phyloP scores from a whole-genome alignment of 2,113 vertebrate genomes.

The Columba livia region DNA sequence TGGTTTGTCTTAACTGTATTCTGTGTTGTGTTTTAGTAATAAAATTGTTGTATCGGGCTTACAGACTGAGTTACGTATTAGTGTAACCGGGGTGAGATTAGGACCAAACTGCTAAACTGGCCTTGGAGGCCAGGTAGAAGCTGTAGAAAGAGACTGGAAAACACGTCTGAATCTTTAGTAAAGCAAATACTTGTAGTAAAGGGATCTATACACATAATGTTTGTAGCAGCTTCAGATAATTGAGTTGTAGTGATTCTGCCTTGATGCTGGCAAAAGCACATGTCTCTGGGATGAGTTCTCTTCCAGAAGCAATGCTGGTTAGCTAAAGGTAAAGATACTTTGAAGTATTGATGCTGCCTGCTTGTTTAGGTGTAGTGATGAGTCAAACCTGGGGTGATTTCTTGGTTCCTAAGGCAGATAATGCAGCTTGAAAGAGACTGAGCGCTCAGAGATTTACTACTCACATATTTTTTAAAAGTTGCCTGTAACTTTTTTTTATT shows the following conservation, averaged over 20 bases:
- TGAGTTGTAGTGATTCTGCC: not conserved
- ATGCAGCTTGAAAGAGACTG: not conserved
- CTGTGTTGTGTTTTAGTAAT: not conserved
- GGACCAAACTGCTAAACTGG: not conserved
- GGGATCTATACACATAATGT: not conserved
- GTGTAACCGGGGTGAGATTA: not conserved
- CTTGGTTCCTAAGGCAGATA: not conserved
- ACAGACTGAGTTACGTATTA: not conserved
- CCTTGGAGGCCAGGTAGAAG: not conserved
- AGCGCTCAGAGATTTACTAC: not conserved
- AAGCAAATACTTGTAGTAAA: not conserved
- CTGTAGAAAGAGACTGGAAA: not conserved
- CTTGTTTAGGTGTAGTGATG: rapidly evolving
- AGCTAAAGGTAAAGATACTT: not conserved
- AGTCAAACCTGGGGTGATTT: not conserved
- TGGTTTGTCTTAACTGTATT: not conserved
- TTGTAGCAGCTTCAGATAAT: not conserved
- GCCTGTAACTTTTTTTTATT: not conserved
- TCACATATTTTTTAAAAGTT: not conserved
- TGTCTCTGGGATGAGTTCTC: not conserved
- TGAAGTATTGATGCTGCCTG: not conserved
- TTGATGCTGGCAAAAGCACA: not conserved
- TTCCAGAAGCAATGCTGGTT: not conserved
- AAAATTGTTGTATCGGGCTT: not conserved
- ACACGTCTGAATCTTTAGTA: not conserved